phyloP scores from a whole-genome alignment of 2,113 vertebrate genomes.

The Petaurus breviceps region DNA sequence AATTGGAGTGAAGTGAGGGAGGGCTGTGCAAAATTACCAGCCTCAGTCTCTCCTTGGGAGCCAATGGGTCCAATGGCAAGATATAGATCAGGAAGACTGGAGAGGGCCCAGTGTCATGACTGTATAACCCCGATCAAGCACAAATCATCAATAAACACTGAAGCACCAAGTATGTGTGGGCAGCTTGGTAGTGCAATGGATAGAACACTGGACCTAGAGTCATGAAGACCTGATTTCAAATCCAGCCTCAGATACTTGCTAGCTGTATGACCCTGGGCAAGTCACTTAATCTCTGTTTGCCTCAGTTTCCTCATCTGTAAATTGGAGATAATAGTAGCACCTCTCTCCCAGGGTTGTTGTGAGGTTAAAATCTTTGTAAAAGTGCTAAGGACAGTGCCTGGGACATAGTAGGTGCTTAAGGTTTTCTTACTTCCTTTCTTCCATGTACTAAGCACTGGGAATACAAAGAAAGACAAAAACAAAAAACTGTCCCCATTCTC shows the following conservation, averaged over 20 bases:
- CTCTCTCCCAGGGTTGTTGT: neutral
- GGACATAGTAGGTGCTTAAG: neutral
- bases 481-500: neutral
- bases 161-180: neutral
- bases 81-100: too few species aligned
- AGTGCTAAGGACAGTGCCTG: neutral
- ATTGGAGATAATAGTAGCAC: neutral
- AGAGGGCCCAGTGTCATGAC: too few species aligned
- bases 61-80: too few species aligned
- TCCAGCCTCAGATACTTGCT: neutral
- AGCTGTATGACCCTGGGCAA: neutral
- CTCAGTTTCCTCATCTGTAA: neutral
- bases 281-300: neutral
- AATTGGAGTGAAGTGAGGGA: too few species aligned
- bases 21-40: too few species aligned
- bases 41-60: too few species aligned
- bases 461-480: neutral
- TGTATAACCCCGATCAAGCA: neutral
- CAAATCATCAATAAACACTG: neutral
- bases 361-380: neutral
- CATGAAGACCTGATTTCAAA: neutral
- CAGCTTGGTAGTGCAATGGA: neutral
- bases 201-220: neutral
- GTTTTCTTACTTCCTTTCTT: neutral
- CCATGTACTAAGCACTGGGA: neutral